Conservation (phyloP, 2,113 vertebrate genomes). For the Takifugu flavidus region DNA sequence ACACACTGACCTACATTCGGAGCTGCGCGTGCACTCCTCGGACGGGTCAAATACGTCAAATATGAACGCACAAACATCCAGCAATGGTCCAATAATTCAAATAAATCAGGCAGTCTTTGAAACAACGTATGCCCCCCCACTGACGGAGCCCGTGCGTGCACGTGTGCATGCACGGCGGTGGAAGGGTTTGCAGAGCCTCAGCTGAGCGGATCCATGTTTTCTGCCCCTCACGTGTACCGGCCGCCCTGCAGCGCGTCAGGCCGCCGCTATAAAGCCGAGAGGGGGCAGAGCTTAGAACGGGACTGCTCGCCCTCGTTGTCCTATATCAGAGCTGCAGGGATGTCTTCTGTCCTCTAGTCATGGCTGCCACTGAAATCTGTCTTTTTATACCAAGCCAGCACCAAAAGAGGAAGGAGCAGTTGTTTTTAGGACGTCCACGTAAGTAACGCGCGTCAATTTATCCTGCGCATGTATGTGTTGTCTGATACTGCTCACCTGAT, state of each 20-base stretch:
- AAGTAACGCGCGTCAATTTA: too few species aligned
- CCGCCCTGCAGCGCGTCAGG: slow-evolving; percentile 32
- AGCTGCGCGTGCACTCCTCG: neutral
- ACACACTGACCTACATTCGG: slow-evolving; percentile 71
- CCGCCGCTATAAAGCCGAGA: slow-evolving; percentile 34
- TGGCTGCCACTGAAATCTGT: slow-evolving; percentile 18
- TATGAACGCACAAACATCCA: neutral
- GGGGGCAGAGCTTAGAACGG: slow-evolving; percentile 37
- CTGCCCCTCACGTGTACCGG: slow-evolving; percentile 47
- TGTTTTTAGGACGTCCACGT: neutral
- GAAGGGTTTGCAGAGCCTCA: neutral
- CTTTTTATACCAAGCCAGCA: neutral
- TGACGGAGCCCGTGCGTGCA: neutral
- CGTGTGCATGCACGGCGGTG: neutral
- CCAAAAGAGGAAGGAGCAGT: neutral
- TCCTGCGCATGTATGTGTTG: too few species aligned
- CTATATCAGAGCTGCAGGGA: slow-evolving; percentile 29
- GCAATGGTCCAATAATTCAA: neutral
- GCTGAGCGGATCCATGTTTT: slow-evolving; percentile 42
- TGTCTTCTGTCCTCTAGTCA: slow-evolving; percentile 26
- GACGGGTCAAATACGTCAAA: neutral
- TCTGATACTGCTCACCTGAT: too few species aligned
- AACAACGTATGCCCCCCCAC: neutral
- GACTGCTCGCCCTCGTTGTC: slow-evolving; percentile 38
- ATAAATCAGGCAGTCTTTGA: too few species aligned